Evolutionary conservation across 92 coral and sea anemone species (phyloP), one percentile per base, ranked within the genome.

Genomic region (Diadumene lineata): DNA sequence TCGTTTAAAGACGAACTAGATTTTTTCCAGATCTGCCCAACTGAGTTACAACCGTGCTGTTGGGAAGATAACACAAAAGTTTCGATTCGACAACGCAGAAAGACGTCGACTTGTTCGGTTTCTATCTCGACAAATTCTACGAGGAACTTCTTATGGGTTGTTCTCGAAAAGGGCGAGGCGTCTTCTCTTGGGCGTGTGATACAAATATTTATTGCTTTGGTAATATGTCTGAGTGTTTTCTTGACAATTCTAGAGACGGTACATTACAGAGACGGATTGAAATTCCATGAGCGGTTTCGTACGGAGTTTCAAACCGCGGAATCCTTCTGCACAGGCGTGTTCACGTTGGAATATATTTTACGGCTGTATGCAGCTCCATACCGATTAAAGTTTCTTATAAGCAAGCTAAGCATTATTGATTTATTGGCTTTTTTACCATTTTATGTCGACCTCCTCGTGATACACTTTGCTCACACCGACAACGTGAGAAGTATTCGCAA

Each of bases 1-100:
- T 87, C 97, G 34, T 94, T 94, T 58, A 75, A 75, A 32, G 97
- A 94, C 44, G 98, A 94, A 31, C 90, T 94, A 17, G 68, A 65
- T 18, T 94, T 94, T 38, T 94, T 85, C 31, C 96, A 97, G 56
- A 92, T 94, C 43, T 75, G 89, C 25, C 43, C 79, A 1, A 82
- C 83, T 30, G 77, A 83, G 24, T 60, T 94, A 8, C 80, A 90
- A 43, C 89, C 85, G 0, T 94, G 98, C 28, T 94, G 98, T 68
- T 87, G 85, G 86, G 98, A 94, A 34, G 87, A 84, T 8, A 71
- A 73, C 23, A 21, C 66, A 2, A 81, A 88, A 50, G 71, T 80
- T 13, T 51, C 64, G 43, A 80, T 51, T 11, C 29, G 79, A 17
- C 64, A 24, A 24, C 32, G 44, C 6, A 48, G 3, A 23, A 88